Evolutionary conservation across 2,888 invertebrate species (phyloP).

Genomic region (Cheilosia scutellata): DNA sequence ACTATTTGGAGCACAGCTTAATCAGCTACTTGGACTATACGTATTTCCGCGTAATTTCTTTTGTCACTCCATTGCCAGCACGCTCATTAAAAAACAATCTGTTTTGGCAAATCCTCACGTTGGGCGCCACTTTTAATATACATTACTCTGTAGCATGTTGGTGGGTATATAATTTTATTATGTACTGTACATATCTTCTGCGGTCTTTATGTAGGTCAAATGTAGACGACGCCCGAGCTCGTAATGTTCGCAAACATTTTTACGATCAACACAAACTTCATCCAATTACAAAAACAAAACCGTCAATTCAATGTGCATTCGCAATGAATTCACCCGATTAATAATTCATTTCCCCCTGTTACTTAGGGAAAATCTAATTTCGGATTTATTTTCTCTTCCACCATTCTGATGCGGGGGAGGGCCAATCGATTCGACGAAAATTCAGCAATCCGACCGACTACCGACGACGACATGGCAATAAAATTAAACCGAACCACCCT

Average conservation of each 20-base stretch:
- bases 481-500: conserved; percentile 35
- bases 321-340: conserved; percentile 57
- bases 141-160: too few relatives aligned
- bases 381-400: conserved; percentile 53
- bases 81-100: too few relatives aligned
- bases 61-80: too few relatives aligned
- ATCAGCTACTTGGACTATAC: too few relatives aligned
- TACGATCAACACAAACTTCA: conserved; percentile 18
- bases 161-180: too few relatives aligned
- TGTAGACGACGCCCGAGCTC: not conserved
- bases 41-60: too few relatives aligned
- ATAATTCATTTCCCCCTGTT: conserved; percentile 60
- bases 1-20: too few relatives aligned
- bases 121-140: too few relatives aligned
- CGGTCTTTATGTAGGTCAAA: too few relatives aligned
- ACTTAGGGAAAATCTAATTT: conserved; percentile 46
- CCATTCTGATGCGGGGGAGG: not conserved
- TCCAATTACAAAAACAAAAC: conserved; percentile 13
- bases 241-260: conserved; percentile 29
- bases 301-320: conserved; percentile 45
- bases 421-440: conserved; percentile 45
- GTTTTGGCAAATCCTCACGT: too few relatives aligned
- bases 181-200: too few relatives aligned
- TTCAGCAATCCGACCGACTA: conserved; percentile 5
- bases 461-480: conserved; percentile 47